Evolutionary conservation across 2,113 vertebrate species (phyloP).

Genomic region (Choloepus hoffmanni): DNA sequence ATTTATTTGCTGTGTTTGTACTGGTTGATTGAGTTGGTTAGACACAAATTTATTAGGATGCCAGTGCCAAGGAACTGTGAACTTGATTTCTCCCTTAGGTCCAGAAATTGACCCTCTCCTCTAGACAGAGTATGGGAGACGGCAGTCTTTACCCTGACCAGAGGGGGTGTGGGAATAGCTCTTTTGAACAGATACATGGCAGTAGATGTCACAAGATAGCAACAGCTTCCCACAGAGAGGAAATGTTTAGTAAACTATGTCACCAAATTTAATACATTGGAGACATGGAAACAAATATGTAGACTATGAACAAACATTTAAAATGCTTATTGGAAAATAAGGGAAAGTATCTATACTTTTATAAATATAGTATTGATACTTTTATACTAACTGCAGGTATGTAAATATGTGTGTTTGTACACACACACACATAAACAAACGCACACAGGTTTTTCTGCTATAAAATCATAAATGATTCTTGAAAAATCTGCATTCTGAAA

Average conservation of each 20-base stretch:
- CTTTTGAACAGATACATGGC: neutral
- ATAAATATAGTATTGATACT: too few relatives aligned
- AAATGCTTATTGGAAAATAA: neutral
- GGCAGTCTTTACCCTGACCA: too few relatives aligned
- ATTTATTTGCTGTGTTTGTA: neutral
- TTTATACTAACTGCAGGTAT: neutral
- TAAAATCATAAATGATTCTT: neutral
- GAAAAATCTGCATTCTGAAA: neutral
- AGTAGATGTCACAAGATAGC: neutral
- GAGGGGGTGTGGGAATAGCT: rapidly evolving
- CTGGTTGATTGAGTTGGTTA: too few relatives aligned
- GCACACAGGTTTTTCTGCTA: neutral
- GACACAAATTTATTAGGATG: neutral
- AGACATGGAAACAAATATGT: neutral
- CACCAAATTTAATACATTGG: neutral
- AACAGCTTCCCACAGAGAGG: neutral
- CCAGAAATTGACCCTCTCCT: neutral
- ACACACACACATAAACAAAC: neutral
- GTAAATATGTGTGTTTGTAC: neutral
- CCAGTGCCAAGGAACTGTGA: neutral
- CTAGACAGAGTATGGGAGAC: neutral
- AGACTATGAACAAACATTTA: neutral
- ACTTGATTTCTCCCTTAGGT: neutral
- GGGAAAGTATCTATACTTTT: neutral
- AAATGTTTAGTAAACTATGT: neutral